Evolutionary conservation across 2,888 invertebrate species (phyloP).

Genomic region (Metalampra italica): DNA sequence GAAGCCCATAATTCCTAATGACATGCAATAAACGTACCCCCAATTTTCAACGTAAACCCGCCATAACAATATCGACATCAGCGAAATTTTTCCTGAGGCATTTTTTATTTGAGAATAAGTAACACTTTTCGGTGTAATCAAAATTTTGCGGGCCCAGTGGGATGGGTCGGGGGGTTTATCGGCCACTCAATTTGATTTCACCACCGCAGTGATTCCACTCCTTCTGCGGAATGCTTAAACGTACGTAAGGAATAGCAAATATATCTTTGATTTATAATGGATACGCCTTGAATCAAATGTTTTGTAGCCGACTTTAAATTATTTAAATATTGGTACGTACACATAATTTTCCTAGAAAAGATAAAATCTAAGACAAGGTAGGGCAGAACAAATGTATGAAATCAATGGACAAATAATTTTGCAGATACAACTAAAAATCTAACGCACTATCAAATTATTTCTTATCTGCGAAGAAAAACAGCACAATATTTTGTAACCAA

Average conservation of each 20-base stretch:
- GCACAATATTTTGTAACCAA: too few species aligned
- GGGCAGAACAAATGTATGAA: too few species aligned
- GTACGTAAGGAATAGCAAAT: constrained; percentile 45
- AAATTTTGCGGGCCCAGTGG: constrained; percentile 57
- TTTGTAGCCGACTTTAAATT: neutral
- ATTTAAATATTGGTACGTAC: neutral
- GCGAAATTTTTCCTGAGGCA: constrained; percentile 59
- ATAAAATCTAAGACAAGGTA: too few species aligned
- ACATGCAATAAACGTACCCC: constrained; percentile 79
- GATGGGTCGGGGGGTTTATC: constrained; percentile 57
- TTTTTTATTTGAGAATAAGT: constrained; percentile 76
- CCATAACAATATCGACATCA: constrained; percentile 79
- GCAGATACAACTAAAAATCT: too few species aligned
- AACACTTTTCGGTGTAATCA: constrained; percentile 75
- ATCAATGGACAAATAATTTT: too few species aligned
- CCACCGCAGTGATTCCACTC: constrained; percentile 64
- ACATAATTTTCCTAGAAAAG: too few species aligned
- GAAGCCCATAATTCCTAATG: constrained; percentile 79
- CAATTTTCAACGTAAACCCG: constrained; percentile 78
- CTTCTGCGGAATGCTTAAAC: constrained; percentile 49
- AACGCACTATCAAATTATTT: too few species aligned
- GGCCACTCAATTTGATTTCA: constrained; percentile 76
- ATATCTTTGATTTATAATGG: constrained; percentile 33
- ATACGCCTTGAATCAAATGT: constrained; percentile 15
- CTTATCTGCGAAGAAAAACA: too few species aligned